Conservation (phyloP, 2,113 vertebrate genomes). For the Probosciger aterrimus region DNA sequence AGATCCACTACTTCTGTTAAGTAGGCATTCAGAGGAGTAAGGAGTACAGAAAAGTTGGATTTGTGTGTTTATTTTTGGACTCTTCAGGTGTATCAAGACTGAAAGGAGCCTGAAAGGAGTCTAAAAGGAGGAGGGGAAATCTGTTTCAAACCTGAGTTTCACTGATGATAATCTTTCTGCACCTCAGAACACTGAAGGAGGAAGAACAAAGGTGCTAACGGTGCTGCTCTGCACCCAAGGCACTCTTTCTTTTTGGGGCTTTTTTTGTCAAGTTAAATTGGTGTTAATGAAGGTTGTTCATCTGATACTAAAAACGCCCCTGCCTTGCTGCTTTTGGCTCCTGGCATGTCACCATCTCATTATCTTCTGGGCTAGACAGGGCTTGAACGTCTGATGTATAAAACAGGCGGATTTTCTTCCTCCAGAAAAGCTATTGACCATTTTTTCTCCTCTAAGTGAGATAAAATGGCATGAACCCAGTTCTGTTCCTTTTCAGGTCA, state of each 20-base stretch:
- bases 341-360: neutral
- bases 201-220: fast-evolving
- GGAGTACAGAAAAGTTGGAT: neutral
- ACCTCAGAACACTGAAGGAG: neutral
- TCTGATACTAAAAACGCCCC: neutral
- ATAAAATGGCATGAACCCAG: neutral
- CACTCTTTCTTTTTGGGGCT: neutral
- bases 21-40: neutral
- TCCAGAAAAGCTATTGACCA: neutral
- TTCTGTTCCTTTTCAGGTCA: neutral
- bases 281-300: neutral
- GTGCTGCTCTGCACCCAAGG: neutral
- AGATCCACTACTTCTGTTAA: neutral
- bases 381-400: neutral
- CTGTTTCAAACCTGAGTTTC: neutral
- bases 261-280: neutral
- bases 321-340: neutral
- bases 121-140: neutral
- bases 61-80: neutral
- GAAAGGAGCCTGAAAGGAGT: neutral
- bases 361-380: neutral
- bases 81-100: neutral
- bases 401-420: neutral
- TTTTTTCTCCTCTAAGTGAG: neutral
- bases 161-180: neutral